Conservation (phyloP, 2,797 vertebrate genomes). For the Morelia viridis region DNA sequence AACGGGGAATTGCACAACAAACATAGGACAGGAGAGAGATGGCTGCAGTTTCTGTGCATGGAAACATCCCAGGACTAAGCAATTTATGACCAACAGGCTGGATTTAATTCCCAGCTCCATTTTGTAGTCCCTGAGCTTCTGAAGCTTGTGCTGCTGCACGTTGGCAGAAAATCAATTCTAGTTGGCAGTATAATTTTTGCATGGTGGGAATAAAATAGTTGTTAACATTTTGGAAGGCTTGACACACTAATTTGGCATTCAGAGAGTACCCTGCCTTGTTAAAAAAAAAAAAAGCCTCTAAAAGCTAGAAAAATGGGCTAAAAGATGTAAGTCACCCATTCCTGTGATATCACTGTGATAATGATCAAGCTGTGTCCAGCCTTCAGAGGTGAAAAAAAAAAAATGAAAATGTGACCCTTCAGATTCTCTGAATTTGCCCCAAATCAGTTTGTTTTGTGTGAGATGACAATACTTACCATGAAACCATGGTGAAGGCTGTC, state of each 20-base stretch:
- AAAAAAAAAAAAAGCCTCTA: not conserved
- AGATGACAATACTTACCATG: not conserved
- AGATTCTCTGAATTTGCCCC: not conserved
- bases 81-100: not conserved
- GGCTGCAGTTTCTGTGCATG: not conserved
- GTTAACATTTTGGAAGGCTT: not conserved
- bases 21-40: not conserved
- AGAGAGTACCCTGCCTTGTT: not conserved
- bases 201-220: not conserved
- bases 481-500: not conserved
- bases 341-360: not conserved
- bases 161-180: slow-evolving; percentile 2
- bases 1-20: not conserved
- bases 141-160: not conserved
- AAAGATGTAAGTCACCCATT: not conserved
- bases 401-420: not conserved
- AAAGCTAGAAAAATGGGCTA: not conserved
- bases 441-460: not conserved
- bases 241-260: not conserved
- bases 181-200: not conserved
- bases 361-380: not conserved
- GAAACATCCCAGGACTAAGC: not conserved
- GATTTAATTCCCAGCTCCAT: not conserved
- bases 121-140: not conserved
- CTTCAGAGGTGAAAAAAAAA: too few relatives aligned